phyloP scores from a whole-genome alignment of 1,140 invertebrate species.

The Andricus grossulariae region DNA sequence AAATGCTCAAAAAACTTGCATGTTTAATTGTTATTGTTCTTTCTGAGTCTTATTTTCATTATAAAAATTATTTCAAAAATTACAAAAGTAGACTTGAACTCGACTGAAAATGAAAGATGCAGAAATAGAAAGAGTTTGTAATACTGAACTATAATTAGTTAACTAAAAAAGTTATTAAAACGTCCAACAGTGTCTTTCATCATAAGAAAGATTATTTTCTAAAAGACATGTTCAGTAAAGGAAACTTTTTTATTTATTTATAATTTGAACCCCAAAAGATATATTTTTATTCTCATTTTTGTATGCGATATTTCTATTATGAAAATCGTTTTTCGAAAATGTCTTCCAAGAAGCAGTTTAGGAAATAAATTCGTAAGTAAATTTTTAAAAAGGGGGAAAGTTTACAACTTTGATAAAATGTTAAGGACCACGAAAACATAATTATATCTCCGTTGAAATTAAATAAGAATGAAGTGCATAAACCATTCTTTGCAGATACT shows the following conservation, averaged over 20 bases:
- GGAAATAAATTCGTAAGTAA: neutral
- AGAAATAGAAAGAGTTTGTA: neutral
- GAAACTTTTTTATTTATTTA: no score
- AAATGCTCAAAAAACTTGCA: neutral
- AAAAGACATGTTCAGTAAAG: no score
- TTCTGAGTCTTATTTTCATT: neutral
- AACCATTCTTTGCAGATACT: constrained; percentile 29
- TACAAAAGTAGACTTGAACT: neutral
- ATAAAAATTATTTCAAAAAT: neutral
- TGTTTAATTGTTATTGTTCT: neutral
- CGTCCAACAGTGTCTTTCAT: neutral
- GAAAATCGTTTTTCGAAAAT: neutral
- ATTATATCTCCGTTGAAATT: constrained; percentile 51
- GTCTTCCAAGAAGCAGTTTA: constrained; percentile 1
- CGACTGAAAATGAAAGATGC: neutral
- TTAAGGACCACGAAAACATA: constrained; percentile 67
- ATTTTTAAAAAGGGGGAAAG: constrained; percentile 27
- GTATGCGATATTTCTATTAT: no score
- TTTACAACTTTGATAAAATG: constrained; percentile 54
- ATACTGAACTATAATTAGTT: neutral
- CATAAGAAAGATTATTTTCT: neutral
- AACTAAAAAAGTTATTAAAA: neutral
- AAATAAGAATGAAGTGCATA: constrained; percentile 23
- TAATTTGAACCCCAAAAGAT: no score
- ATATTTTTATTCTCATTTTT: no score